Evolutionary conservation across 2,113 vertebrate species (phyloP).

Genomic region (Hypocryptadius cinnamomeus): DNA sequence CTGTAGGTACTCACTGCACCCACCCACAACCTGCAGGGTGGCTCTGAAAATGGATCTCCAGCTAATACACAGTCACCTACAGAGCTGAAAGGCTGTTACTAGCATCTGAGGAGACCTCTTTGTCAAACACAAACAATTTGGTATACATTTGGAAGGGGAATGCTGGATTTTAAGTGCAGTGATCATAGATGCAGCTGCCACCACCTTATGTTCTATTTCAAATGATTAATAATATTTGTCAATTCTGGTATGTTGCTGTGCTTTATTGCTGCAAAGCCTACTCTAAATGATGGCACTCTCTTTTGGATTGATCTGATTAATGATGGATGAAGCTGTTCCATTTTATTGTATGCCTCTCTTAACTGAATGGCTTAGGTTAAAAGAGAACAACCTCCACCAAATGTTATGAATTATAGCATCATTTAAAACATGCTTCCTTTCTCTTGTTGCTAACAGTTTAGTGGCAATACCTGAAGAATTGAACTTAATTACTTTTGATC

Average conservation of each 20-base stretch:
- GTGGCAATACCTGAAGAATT: neutral
- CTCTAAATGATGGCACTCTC: conserved; percentile 45
- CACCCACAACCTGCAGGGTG: neutral
- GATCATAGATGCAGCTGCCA: conserved; percentile 61
- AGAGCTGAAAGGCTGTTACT: neutral
- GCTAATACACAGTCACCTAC: neutral
- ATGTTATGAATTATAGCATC: neutral
- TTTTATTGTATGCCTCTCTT: conserved; percentile 52
- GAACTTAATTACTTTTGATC: neutral
- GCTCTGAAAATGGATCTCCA: neutral
- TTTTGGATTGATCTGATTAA: conserved; percentile 47
- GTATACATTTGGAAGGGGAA: conserved; percentile 1
- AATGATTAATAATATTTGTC: conserved; percentile 72
- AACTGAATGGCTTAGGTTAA: conserved; percentile 48
- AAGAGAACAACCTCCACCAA: conserved; percentile 47
- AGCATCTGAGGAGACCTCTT: neutral
- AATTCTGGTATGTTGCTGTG: conserved; percentile 43
- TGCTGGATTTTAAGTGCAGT: conserved; percentile 22
- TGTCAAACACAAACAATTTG: neutral
- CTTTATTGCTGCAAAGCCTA: conserved; percentile 20
- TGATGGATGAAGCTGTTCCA: conserved; percentile 42
- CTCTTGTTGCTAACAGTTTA: neutral
- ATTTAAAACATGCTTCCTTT: neutral
- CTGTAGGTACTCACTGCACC: neutral
- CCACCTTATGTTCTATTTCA: conserved; percentile 63